A percentile compares a stretch with the other conserved stretches of the same genome.
Conservation (phyloP, 1,140 invertebrate species). For the Drosophila rufa region DNA sequence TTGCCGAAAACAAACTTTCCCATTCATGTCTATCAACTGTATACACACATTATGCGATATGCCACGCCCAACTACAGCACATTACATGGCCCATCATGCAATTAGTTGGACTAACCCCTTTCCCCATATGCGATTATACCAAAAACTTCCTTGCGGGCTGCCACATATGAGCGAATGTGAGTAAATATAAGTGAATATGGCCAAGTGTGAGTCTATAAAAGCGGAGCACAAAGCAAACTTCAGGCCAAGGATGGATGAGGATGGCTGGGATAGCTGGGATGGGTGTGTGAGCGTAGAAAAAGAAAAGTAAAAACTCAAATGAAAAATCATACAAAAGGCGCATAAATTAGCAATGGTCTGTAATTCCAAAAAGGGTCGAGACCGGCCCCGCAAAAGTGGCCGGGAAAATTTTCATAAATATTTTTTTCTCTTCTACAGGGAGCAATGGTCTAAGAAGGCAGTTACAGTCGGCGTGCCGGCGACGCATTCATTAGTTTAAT, state of each 20-base stretch:
- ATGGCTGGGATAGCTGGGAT: background rate
- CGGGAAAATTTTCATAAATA: conserved; percentile 48
- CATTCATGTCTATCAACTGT: conserved; percentile 53
- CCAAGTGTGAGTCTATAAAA: conserved; percentile 20
- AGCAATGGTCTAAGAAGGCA: conserved; percentile 28
- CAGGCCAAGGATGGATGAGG: conserved; percentile 26
- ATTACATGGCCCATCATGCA: conserved; percentile 51
- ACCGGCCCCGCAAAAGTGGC: conserved; percentile 22
- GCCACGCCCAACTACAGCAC: conserved; percentile 56
- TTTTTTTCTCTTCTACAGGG: background rate
- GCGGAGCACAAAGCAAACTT: conserved; percentile 29
- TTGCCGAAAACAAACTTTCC: conserved; percentile 47
- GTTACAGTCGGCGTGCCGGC: conserved; percentile 70
- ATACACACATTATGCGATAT: conserved; percentile 55
- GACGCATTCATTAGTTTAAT: conserved; percentile 81
- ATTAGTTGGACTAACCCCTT: conserved; percentile 41
- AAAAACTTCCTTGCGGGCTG: conserved; percentile 32
- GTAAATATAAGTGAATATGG: conserved; percentile 21
- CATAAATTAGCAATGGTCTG: conserved; percentile 84
- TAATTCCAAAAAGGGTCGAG: conserved; percentile 77
- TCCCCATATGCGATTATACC: background rate
- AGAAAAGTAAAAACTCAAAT: conserved; percentile 45
- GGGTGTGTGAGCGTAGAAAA: conserved; percentile 1
- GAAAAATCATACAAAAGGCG: conserved; percentile 81
- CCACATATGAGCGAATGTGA: conserved; percentile 31